Percentiles rank a stretch among this genome's conserved stretches.
Evolutionary conservation across 2,113 vertebrate species (phyloP).

Genomic region (Synchiropus splendidus): DNA sequence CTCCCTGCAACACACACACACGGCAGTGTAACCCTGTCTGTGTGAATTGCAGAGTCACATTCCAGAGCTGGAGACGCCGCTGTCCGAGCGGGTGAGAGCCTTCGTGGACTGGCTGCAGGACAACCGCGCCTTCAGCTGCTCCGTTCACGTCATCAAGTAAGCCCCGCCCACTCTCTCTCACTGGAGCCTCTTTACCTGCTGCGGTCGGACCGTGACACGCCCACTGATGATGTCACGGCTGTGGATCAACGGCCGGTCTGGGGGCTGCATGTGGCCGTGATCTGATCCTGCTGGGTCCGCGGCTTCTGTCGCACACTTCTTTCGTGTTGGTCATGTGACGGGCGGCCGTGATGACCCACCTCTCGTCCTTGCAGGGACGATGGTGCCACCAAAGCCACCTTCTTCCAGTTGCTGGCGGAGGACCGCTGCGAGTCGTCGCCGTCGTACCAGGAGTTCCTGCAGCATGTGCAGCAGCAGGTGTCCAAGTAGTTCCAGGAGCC

Average conservation of each 20-base stretch:
- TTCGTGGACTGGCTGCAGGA: slow-evolving; percentile 92
- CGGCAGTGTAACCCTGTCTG: not conserved
- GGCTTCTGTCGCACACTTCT: no score
- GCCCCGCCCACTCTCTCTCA: slow-evolving; percentile 36
- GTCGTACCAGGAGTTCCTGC: slow-evolving; percentile 91
- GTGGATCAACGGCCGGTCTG: no score
- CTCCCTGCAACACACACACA: rapidly evolving
- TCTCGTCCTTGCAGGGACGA: slow-evolving; percentile 73
- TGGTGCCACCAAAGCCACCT: slow-evolving; percentile 72
- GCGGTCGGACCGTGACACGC: no score
- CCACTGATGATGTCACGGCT: no score
- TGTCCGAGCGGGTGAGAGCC: slow-evolving; percentile 79
- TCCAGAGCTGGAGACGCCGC: slow-evolving; percentile 78
- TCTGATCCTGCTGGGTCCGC: no score
- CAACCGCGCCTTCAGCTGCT: slow-evolving; percentile 72
- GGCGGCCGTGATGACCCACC: no score
- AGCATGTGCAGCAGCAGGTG: slow-evolving; percentile 87
- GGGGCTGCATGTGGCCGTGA: no score
- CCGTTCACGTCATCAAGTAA: slow-evolving; percentile 86
- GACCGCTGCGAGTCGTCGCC: slow-evolving; percentile 84
- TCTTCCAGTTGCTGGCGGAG: slow-evolving; percentile 89
- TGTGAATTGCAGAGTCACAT: slow-evolving; percentile 70
- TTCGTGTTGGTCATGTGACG: no score
- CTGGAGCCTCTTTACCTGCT: no score
- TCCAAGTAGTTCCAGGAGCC: slow-evolving; percentile 72